Conservation (phyloP, 2,888 invertebrate species). For the Timandra comae region DNA sequence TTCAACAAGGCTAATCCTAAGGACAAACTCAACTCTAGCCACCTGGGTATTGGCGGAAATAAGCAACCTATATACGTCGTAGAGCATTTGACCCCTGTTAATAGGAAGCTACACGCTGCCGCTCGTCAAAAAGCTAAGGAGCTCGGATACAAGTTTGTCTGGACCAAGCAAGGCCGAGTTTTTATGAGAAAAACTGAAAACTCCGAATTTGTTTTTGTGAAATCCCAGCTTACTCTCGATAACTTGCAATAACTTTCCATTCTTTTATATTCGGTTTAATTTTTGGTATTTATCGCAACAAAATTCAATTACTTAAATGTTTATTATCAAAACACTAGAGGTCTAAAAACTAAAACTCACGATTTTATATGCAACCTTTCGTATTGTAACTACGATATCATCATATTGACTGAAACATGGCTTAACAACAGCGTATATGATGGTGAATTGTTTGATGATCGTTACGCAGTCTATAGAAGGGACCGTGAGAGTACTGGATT, state of each 20-base stretch:
- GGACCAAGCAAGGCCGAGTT: slow-evolving; percentile 8
- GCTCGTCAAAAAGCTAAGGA: slow-evolving; percentile 7
- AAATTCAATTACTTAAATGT: neutral
- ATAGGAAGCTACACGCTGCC: slow-evolving; percentile 8
- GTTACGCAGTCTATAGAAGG: slow-evolving; percentile 1
- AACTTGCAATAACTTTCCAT: neutral
- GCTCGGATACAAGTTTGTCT: slow-evolving; percentile 9
- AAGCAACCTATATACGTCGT: slow-evolving; percentile 5
- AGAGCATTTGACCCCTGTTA: slow-evolving; percentile 7
- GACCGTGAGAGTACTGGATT: neutral
- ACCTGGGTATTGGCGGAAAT: slow-evolving; percentile 2
- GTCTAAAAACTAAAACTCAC: slow-evolving; percentile 3
- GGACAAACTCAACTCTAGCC: slow-evolving; percentile 5
- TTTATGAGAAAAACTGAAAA: slow-evolving; percentile 2
- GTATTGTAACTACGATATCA: neutral
- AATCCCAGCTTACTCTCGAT: slow-evolving; percentile 1
- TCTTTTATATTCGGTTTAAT: neutral
- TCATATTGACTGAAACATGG: slow-evolving; percentile 2
- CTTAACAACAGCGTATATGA: neutral
- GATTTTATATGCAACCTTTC: neutral
- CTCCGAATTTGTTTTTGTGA: slow-evolving; percentile 2
- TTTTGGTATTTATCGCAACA: neutral
- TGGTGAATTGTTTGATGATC: neutral
- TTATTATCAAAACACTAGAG: slow-evolving; percentile 11
- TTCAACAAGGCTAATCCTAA: neutral